phyloP scores from a whole-genome alignment of 2,888 invertebrate species.

The Drosophila hawaiiensis region DNA sequence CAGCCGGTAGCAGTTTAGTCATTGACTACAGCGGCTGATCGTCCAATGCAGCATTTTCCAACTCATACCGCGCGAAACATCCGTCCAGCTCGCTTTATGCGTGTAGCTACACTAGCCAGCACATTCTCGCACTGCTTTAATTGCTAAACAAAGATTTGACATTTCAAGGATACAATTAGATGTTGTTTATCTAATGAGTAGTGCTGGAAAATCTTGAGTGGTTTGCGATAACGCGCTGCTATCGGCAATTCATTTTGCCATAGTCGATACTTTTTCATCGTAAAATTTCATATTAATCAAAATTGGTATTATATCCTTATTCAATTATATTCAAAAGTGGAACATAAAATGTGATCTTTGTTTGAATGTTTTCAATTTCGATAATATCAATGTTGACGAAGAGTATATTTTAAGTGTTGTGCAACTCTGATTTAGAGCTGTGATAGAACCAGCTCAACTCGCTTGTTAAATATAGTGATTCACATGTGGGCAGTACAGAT shows the following conservation, averaged over 20 bases:
- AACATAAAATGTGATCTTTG: background rate
- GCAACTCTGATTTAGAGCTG: background rate
- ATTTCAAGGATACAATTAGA: background rate
- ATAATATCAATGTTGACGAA: background rate
- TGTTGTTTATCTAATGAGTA: background rate
- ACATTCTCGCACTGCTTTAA: slow-evolving; percentile 3
- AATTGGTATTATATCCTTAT: background rate
- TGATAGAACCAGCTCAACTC: background rate
- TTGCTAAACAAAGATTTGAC: background rate
- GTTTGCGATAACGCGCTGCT: background rate
- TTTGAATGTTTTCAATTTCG: background rate
- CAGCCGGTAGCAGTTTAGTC: slow-evolving; percentile 15
- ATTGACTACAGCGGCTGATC: slow-evolving; percentile 48
- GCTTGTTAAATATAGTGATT: background rate
- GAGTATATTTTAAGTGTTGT: background rate
- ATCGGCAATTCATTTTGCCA: background rate
- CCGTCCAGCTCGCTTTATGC: background rate
- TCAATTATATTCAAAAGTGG: background rate
- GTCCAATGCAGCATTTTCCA: slow-evolving; percentile 57
- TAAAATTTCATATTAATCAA: background rate
- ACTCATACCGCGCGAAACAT: slow-evolving; percentile 50
- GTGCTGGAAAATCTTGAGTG: background rate
- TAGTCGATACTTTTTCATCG: background rate
- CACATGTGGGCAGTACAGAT: background rate
- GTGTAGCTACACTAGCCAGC: slow-evolving; percentile 35